Evolutionary conservation across 2,888 invertebrate species (phyloP).

Genomic region (Aporophyla nigra): DNA sequence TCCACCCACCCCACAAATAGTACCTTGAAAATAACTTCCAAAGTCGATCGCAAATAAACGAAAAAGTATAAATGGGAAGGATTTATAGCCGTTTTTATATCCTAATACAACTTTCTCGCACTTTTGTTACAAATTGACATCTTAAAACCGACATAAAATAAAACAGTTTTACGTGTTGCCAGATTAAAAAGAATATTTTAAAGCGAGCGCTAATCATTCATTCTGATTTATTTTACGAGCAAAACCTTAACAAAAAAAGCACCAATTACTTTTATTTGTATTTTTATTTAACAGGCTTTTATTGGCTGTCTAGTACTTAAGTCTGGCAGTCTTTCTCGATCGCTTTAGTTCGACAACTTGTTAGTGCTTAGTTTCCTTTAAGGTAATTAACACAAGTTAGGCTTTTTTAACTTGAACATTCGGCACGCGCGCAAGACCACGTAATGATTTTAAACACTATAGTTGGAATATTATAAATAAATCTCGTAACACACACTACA

Average conservation of each 20-base stretch:
- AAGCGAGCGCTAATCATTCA: slow-evolving; percentile 38
- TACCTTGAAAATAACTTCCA: slow-evolving; percentile 74
- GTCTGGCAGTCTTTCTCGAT: slow-evolving; percentile 13
- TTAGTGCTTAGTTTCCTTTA: slow-evolving; percentile 15
- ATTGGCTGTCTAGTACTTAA: slow-evolving; percentile 16
- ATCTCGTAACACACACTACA: neutral
- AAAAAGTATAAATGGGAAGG: slow-evolving; percentile 75
- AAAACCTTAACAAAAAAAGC: neutral
- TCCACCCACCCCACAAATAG: slow-evolving; percentile 59
- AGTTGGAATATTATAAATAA: slow-evolving; percentile 1
- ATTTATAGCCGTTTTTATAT: slow-evolving; percentile 78
- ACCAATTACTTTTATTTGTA: slow-evolving; percentile 11
- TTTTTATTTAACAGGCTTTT: slow-evolving; percentile 16
- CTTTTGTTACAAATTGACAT: slow-evolving; percentile 79
- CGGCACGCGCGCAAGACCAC: neutral
- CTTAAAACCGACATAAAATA: slow-evolving; percentile 75
- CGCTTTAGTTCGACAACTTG: slow-evolving; percentile 31
- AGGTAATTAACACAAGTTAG: slow-evolving; percentile 21
- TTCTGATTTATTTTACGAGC: slow-evolving; percentile 34
- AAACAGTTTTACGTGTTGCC: slow-evolving; percentile 61
- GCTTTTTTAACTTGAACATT: slow-evolving; percentile 6
- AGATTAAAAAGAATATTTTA: slow-evolving; percentile 58
- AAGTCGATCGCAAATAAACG: slow-evolving; percentile 79
- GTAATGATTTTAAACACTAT: neutral
- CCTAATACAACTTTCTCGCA: slow-evolving; percentile 77